Conservation (phyloP, 2,113 vertebrate species). For the Zosterops japonicus region DNA sequence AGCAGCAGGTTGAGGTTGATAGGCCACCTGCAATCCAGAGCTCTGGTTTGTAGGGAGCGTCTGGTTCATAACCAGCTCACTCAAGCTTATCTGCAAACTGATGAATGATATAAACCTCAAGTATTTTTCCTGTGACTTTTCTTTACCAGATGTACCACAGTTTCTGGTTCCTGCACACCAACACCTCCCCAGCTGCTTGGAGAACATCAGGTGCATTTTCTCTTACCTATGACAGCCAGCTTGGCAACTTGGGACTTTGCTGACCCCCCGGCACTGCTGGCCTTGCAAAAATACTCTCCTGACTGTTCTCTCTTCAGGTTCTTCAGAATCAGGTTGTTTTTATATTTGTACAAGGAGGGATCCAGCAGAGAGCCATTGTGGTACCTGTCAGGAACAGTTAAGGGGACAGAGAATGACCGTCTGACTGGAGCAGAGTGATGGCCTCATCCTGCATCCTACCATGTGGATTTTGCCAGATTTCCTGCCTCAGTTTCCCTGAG, state of each 20-base stretch:
- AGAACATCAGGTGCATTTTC: background rate
- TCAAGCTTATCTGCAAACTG: background rate
- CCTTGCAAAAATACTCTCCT: slow-evolving; percentile 93
- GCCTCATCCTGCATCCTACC: background rate
- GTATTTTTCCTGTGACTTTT: background rate
- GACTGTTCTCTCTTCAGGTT: slow-evolving; percentile 80
- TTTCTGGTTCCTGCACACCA: background rate
- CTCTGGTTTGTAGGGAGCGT: background rate
- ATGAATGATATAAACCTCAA: background rate
- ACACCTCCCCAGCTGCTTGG: background rate
- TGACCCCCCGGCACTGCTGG: slow-evolving; percentile 83
- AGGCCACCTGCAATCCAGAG: background rate
- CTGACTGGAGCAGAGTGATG: background rate
- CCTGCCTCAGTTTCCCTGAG: background rate
- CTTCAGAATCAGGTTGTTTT: slow-evolving; percentile 85
- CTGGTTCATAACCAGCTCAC: background rate
- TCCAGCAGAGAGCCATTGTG: slow-evolving; percentile 87
- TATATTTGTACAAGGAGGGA: slow-evolving; percentile 75
- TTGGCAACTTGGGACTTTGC: slow-evolving; percentile 84
- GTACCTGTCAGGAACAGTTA: slow-evolving; percentile 80
- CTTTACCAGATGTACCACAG: background rate
- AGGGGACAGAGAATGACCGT: background rate
- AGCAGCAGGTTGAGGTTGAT: background rate
- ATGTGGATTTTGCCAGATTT: background rate
- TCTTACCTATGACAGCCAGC: slow-evolving; percentile 86